Conservation (phyloP, 2,888 invertebrate genomes). For the Synergus gifuensis region DNA sequence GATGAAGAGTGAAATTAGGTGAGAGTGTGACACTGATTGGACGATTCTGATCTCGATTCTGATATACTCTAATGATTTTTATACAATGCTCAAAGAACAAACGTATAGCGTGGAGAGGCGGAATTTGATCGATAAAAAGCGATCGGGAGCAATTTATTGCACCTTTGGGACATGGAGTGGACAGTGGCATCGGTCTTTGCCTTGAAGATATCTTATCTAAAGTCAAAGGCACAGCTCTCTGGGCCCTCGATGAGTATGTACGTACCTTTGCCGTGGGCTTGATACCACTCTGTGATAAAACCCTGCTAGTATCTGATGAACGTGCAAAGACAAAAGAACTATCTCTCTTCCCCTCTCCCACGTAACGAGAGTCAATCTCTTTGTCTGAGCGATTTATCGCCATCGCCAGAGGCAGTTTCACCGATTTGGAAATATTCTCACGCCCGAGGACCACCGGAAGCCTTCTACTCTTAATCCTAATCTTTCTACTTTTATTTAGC, state of each 20-base stretch:
- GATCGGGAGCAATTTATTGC: constrained; percentile 76
- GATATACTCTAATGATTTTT: constrained; percentile 49
- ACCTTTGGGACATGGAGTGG: constrained; percentile 70
- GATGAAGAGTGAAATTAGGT: neutral
- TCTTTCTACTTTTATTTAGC: neutral
- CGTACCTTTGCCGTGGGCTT: constrained; percentile 68
- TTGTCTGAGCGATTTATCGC: constrained; percentile 49
- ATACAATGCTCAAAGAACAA: constrained; percentile 48
- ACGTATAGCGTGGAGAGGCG: constrained; percentile 54
- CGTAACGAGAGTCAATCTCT: constrained; percentile 69
- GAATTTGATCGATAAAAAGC: constrained; percentile 72
- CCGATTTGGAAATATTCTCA: constrained; percentile 41
- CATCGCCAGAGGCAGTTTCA: constrained; percentile 17
- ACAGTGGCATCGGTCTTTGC: constrained; percentile 72
- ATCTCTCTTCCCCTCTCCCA: constrained; percentile 53
- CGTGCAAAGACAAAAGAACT: constrained; percentile 73
- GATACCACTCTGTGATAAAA: constrained; percentile 73
- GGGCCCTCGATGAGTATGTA: constrained; percentile 64
- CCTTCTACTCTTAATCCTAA: neutral
- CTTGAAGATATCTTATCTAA: constrained; percentile 74
- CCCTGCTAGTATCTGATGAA: constrained; percentile 71
- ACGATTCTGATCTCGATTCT: constrained; percentile 2
- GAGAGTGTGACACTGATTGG: neutral
- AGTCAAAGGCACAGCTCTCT: constrained; percentile 62
- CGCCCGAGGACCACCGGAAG: neutral